These are phyloP conservation scores for Neopelma chrysocephalum DNA, from an alignment of 2,797 vertebrate genomes.

Conservation along the genomic window DNA sequence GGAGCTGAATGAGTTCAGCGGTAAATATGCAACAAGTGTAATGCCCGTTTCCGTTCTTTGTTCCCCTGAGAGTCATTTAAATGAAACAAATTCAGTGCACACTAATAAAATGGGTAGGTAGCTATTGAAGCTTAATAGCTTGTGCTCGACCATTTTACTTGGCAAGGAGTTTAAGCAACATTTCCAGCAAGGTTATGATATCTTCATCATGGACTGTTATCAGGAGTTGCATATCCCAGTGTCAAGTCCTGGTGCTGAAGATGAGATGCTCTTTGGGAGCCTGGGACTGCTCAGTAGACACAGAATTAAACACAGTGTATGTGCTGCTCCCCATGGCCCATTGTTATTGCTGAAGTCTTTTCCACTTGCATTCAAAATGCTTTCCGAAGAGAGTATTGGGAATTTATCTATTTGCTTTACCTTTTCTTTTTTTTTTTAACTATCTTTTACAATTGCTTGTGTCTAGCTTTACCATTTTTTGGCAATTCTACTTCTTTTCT, in stretches of 20 bases:
- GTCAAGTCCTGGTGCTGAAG: background rate
- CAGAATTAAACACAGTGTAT: background rate
- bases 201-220: background rate
- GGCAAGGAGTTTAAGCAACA: constrained; percentile 13
- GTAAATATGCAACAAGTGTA: constrained; percentile 61
- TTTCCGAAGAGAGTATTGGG: background rate
- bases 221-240: background rate
- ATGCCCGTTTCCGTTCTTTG: constrained; percentile 19
- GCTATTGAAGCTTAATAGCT: constrained; percentile 39
- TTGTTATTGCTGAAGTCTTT: background rate
- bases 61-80: constrained; percentile 12
- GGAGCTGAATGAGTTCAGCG: constrained; percentile 13
- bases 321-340: background rate
- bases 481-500: background rate
- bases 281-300: background rate
- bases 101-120: constrained; percentile 51
- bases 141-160: background rate
- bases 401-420: background rate
- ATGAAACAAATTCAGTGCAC: constrained; percentile 18
- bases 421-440: background rate
- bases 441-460: background rate
- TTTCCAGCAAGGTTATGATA: constrained; percentile 25
- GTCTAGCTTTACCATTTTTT: background rate
- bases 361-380: background rate
- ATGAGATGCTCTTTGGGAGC: background rate